Conservation (phyloP, 2,888 invertebrate genomes). For the Mythimna vitellina region DNA sequence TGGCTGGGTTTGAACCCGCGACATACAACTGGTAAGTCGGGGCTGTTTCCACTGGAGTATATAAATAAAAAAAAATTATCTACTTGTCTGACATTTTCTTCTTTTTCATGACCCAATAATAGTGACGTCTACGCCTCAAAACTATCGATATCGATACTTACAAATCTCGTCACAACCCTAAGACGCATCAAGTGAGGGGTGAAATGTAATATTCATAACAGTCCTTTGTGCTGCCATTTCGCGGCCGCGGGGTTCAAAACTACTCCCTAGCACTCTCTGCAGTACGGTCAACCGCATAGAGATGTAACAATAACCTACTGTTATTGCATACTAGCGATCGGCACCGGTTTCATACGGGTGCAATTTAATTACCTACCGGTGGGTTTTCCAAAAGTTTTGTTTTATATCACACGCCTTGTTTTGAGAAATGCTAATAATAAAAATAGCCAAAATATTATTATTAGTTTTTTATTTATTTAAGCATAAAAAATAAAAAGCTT, state of each 20-base stretch:
- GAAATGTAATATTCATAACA: conserved; percentile 83
- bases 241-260: conserved; percentile 61
- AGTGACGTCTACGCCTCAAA: not conserved
- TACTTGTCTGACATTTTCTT: too few species aligned
- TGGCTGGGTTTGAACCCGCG: too few species aligned
- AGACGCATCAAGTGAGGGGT: conserved; percentile 67
- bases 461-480: too few species aligned
- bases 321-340: not conserved
- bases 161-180: conserved; percentile 36
- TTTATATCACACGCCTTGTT: too few species aligned
- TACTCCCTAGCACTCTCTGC: conserved; percentile 26
- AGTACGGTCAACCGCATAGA: conserved; percentile 5
- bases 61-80: too few species aligned
- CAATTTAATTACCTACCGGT: too few species aligned
- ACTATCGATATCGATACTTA: conserved; percentile 53
- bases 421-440: too few species aligned
- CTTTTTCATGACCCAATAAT: not conserved
- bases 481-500: too few species aligned
- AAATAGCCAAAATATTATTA: too few species aligned
- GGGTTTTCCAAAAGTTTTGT: too few species aligned
- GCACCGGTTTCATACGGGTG: not conserved
- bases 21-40: too few species aligned
- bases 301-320: not conserved
- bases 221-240: conserved; percentile 77
- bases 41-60: too few species aligned